phyloP scores from a whole-genome alignment of 2,113 vertebrate genomes.

The Saccopteryx bilineata region DNA sequence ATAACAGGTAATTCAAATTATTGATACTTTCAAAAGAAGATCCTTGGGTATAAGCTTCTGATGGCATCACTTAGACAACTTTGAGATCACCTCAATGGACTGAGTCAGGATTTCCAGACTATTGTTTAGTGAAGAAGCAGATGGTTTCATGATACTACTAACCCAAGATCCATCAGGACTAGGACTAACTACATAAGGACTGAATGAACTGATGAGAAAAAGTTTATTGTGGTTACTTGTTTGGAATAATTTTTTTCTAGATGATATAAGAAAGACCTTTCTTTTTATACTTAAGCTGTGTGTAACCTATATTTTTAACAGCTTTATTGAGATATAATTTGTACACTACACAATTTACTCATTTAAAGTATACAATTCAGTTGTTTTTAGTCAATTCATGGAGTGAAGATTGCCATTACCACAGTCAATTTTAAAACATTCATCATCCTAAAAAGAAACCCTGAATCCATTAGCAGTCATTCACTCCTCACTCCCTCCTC shows the following conservation, averaged over 20 bases:
- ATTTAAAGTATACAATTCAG: not conserved
- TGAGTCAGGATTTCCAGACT: not conserved
- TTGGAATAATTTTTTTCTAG: conserved; percentile 14
- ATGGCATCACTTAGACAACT: not conserved
- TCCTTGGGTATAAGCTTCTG: not conserved
- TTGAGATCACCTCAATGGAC: not conserved
- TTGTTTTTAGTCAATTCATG: no score
- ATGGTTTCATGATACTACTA: not conserved
- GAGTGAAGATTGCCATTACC: not conserved
- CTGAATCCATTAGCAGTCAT: not conserved
- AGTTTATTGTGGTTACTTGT: conserved; percentile 19
- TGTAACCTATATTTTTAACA: not conserved
- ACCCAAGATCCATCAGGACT: not conserved
- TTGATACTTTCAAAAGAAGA: not conserved
- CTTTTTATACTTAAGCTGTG: not conserved
- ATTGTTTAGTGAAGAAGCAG: not conserved
- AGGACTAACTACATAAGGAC: not conserved
- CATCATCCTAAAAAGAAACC: not conserved
- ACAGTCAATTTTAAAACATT: not conserved
- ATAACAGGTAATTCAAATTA: not conserved
- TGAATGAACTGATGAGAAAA: conserved; percentile 39
- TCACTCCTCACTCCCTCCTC: not conserved
- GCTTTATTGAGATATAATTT: conserved; percentile 16
- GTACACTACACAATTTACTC: not conserved
- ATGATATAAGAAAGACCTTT: not conserved